Percentiles rank a stretch among this genome's conserved stretches.
Evolutionary conservation across 2,888 invertebrate genomes (phyloP).

Genomic region (Deilephila porcellus): DNA sequence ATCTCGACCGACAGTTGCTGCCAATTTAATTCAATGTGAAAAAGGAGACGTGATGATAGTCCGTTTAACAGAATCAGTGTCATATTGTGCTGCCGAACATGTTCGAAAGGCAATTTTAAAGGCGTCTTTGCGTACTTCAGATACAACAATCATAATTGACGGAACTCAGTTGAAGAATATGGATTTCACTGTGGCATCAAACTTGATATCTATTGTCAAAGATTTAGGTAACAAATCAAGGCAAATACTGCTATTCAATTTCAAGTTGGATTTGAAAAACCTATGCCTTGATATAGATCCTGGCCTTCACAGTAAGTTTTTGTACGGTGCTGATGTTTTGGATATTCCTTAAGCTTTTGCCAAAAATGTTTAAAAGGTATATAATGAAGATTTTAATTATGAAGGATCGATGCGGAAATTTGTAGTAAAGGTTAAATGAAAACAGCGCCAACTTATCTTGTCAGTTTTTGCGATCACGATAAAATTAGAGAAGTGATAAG

Average conservation of each 20-base stretch:
- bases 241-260: constrained; percentile 65
- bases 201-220: constrained; percentile 64
- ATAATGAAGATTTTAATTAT: too few species aligned
- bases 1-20: constrained; percentile 62
- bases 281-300: constrained; percentile 63
- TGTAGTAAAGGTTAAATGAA: too few species aligned
- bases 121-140: constrained; percentile 46
- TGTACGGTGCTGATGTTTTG: constrained; percentile 50
- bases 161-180: constrained; percentile 64
- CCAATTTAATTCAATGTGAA: constrained; percentile 50
- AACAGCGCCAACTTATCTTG: too few species aligned
- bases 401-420: too few species aligned
- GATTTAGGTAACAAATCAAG: constrained; percentile 63
- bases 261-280: constrained; percentile 56
- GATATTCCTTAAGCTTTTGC: constrained; percentile 51
- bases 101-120: constrained; percentile 57
- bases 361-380: too few species aligned
- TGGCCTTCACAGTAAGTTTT: constrained; percentile 55
- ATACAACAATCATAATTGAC: constrained; percentile 63
- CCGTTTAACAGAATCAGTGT: constrained; percentile 59
- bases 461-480: too few species aligned
- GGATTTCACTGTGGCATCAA: constrained; percentile 73
- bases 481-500: too few species aligned
- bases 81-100: constrained; percentile 75
- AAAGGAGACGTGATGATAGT: constrained; percentile 60